Percentiles rank a stretch among this genome's conserved stretches.
phyloP scores from a whole-genome alignment of 23 tunicate genomes.

The Pegea sp. region DNA sequence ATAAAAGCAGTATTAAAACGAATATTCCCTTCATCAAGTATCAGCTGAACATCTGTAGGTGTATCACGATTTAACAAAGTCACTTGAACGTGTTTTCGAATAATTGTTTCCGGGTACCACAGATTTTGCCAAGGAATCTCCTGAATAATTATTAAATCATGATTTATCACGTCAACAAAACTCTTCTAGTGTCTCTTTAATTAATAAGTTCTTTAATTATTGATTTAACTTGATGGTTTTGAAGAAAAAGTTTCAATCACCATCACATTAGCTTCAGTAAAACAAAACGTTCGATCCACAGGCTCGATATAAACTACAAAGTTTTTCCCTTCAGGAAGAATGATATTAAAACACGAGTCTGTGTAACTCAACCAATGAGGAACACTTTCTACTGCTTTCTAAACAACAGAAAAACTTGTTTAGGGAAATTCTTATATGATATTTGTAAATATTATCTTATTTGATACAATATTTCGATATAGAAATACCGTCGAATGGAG shows the following conservation, averaged over 20 bases:
- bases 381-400: conserved; percentile 83
- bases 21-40: conserved; percentile 30
- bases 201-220: background rate
- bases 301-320: conserved; percentile 51
- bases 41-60: conserved; percentile 23
- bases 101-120: conserved; percentile 68
- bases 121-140: conserved; percentile 88
- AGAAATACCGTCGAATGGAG: too few relatives aligned
- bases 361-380: conserved; percentile 64
- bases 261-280: conserved; percentile 48
- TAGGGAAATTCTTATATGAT: background rate
- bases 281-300: conserved; percentile 38
- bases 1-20: conserved; percentile 20
- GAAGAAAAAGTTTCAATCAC: conserved; percentile 11
- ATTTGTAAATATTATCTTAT: background rate
- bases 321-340: conserved; percentile 46
- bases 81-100: conserved; percentile 51
- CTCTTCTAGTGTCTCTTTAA: background rate
- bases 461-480: too few relatives aligned
- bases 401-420: background rate
- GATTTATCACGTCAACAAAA: background rate
- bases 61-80: conserved; percentile 19
- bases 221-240: background rate
- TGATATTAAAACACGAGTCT: conserved; percentile 55
- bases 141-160: conserved; percentile 6